Base-by-base conservation (phyloP, 2,113 vertebrate species). In the Ciconia boyciana region DNA sequence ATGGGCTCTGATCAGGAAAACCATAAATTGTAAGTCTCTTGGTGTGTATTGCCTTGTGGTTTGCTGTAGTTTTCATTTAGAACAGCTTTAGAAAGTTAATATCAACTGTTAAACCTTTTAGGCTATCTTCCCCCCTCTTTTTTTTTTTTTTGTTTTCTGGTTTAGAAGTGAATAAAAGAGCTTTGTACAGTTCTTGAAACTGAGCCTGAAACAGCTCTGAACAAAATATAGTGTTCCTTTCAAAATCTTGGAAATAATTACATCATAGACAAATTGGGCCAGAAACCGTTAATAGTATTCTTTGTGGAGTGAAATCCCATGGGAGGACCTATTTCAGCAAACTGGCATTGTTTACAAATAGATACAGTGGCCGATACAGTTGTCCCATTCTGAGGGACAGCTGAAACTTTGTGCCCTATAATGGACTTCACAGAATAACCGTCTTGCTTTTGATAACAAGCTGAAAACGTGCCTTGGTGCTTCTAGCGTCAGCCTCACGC, bases 161-260 rank as follows among this genome's bases (percentile, higher is more conserved):
- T 69, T 91, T 94, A 44, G 83, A 75, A 93, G 83, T 93, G 90
- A 97, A 98, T 97, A 98, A 97, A 97, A 89, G 91, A 87, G 90
- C 95, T 97, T 98, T 98, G 94, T 98, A 65, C 66, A 76, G 61
- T 92, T 97, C 93, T 98, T 97, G 97, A 98, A 97, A 97, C 95
- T 26, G 84, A 97, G 94, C 97, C 96, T 97, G 92, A 81, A 95
- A 92, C 93, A 70, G 34, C 87, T 83, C 81, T 93, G 96, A 93
- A 94, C 87, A 97, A 97, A 97, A 97, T 94, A 97, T 87, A 95
- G 92, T 72, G 97, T 97, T 97, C 94, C 91, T 97, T 97, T 98
- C 79, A 97, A 96, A 89, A 96, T 96, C 94, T 97, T 98, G 97
- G 96, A 98, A 98, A 97, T 96, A 97, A 97, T 98, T 94, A 98